Evolutionary conservation across 1,140 invertebrate genomes (phyloP).

Genomic region (Macrobrachium nipponense): DNA sequence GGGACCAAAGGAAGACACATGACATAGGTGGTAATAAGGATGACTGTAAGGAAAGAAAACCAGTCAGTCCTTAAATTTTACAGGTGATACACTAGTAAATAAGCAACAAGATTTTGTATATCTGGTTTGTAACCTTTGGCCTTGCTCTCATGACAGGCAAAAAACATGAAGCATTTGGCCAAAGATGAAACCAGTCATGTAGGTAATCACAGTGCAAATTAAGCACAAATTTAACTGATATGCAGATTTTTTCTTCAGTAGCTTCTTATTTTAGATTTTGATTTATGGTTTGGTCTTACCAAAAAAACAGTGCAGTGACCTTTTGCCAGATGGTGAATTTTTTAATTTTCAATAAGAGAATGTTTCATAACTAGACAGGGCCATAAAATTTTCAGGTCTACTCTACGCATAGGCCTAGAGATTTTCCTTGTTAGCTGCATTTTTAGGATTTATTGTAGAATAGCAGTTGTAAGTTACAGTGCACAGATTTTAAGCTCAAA

Average conservation of each 20-base stretch:
- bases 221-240: constrained; percentile 30
- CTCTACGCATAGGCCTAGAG: too few species aligned
- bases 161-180: too few species aligned
- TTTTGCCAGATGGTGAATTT: not conserved
- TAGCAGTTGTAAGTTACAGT: too few species aligned
- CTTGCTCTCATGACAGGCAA: not conserved
- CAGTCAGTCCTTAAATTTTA: too few species aligned
- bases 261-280: constrained; percentile 10
- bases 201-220: constrained; percentile 20
- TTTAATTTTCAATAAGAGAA: not conserved
- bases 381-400: not conserved
- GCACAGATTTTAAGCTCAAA: too few species aligned
- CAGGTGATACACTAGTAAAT: too few species aligned
- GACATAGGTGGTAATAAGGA: not conserved
- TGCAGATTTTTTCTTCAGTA: not conserved
- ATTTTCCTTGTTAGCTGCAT: too few species aligned
- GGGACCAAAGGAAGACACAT: constrained; percentile 36
- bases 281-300: constrained; percentile 8
- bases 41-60: too few species aligned
- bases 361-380: not conserved
- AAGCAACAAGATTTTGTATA: too few species aligned
- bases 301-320: constrained; percentile 4
- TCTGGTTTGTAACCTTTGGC: not conserved
- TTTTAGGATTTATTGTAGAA: too few species aligned
- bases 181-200: constrained; percentile 4